Evolutionary conservation across 2,797 vertebrate species (phyloP).

Genomic region (Sebastes nivosus): DNA sequence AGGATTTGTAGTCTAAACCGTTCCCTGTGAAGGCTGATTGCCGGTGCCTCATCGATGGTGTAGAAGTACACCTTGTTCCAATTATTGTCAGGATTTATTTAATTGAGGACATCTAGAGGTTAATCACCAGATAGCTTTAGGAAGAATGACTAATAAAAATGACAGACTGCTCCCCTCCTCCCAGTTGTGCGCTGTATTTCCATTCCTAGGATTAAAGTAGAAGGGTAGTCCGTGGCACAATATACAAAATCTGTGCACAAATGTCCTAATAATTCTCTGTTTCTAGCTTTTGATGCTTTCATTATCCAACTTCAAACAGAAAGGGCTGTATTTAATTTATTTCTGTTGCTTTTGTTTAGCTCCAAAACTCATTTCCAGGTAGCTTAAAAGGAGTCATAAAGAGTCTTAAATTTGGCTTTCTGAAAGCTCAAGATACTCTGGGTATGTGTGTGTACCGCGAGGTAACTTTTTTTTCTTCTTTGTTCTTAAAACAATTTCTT

Average conservation of each 20-base stretch:
- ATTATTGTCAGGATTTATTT: constrained; percentile 70
- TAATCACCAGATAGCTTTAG: constrained; percentile 63
- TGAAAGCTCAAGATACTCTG: constrained; percentile 43
- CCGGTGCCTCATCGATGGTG: constrained; percentile 48
- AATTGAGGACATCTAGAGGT: constrained; percentile 71
- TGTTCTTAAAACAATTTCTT: background rate
- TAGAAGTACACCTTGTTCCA: constrained; percentile 63
- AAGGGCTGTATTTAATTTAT: background rate
- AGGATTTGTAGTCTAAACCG: constrained; percentile 52
- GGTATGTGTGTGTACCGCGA: background rate
- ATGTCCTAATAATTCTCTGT: background rate
- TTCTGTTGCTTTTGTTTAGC: background rate
- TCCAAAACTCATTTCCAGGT: constrained; percentile 17
- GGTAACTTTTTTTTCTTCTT: background rate
- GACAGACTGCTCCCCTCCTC: constrained; percentile 14
- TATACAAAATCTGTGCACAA: background rate
- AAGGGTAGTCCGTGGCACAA: background rate
- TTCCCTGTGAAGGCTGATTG: constrained; percentile 44
- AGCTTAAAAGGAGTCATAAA: constrained; percentile 6
- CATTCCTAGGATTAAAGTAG: constrained; percentile 3
- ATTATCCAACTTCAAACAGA: constrained; percentile 41
- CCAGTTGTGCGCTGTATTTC: background rate
- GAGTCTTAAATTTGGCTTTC: constrained; percentile 25
- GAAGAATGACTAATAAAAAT: constrained; percentile 61
- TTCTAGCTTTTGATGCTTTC: constrained; percentile 14